Percentiles rank a stretch among this genome's conserved stretches.
Evolutionary conservation across 35 echinoderm and acorn worm species (phyloP).

Genomic region (Heliocidaris erythrogramma): DNA sequence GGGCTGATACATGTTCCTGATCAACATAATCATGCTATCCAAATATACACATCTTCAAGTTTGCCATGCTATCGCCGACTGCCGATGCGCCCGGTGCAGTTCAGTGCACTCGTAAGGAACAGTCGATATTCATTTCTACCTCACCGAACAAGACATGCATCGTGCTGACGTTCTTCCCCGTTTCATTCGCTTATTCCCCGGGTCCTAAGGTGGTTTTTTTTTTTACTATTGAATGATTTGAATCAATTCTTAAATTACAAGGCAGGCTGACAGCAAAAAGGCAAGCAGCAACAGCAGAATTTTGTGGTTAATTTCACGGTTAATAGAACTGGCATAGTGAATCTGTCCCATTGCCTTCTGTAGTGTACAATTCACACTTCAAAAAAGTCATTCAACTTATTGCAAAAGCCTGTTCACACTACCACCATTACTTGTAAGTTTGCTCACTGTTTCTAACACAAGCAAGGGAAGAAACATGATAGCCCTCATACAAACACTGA

Average conservation of each 20-base stretch:
- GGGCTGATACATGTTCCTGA: slow-evolving; percentile 5
- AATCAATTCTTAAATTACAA: background rate
- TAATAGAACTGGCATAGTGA: background rate
- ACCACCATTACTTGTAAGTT: background rate
- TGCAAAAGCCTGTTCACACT: background rate
- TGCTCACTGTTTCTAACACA: too few species aligned
- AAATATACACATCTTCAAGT: slow-evolving; percentile 18
- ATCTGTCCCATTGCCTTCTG: background rate
- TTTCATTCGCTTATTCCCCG: background rate
- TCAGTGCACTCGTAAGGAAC: slow-evolving; percentile 15
- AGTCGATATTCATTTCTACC: background rate
- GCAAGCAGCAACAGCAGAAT: background rate
- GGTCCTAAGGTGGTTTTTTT: background rate
- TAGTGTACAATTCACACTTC: background rate
- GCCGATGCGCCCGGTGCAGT: background rate
- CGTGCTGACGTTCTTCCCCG: background rate
- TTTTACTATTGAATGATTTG: background rate
- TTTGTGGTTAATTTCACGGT: slow-evolving; percentile 17
- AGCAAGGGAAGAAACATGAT: background rate
- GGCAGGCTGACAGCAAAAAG: background rate
- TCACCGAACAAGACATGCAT: background rate
- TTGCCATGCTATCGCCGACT: background rate
- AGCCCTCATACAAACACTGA: background rate
- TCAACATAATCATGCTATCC: slow-evolving; percentile 17
- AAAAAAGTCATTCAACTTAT: background rate